A percentile compares a stretch with the other conserved stretches of the same genome.
Evolutionary conservation across 2,113 vertebrate species (phyloP).

Genomic region (Gymnorhina tibicen): DNA sequence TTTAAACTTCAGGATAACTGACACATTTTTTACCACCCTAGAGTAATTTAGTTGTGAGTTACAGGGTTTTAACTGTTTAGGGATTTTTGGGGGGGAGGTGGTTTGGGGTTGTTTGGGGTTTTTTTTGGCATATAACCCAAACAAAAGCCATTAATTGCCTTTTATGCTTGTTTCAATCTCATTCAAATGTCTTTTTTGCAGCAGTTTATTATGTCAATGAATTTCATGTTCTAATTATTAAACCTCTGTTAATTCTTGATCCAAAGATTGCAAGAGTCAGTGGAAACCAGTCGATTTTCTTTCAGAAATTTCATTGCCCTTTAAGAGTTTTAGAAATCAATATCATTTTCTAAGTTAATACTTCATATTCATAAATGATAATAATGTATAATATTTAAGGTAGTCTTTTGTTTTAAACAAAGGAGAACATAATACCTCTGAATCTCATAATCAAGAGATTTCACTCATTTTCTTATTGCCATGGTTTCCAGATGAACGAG

Average conservation of each 20-base stretch:
- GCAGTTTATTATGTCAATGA: background rate
- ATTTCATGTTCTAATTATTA: background rate
- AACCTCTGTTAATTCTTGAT: background rate
- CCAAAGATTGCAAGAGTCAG: background rate
- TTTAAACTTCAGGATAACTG: background rate
- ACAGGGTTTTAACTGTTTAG: background rate
- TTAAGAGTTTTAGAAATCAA: background rate
- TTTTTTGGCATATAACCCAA: background rate
- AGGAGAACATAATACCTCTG: background rate
- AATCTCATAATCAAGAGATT: slow-evolving; percentile 15
- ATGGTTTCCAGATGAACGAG: slow-evolving; percentile 32
- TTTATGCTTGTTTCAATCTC: background rate
- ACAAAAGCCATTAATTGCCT: background rate
- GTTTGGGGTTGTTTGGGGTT: background rate
- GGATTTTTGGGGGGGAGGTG: accelerated
- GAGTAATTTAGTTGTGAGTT: background rate
- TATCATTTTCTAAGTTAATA: background rate
- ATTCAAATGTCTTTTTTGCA: background rate
- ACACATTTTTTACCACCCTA: background rate
- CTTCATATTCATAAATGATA: background rate
- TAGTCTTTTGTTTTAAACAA: slow-evolving; percentile 2
- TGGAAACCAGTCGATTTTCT: background rate
- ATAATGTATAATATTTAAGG: background rate
- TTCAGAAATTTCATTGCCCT: background rate
- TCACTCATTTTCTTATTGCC: slow-evolving; percentile 15